Percentiles rank a stretch among this genome's conserved stretches.
Conservation (phyloP, 2,113 vertebrate species). For the Nymphicus hollandicus region DNA sequence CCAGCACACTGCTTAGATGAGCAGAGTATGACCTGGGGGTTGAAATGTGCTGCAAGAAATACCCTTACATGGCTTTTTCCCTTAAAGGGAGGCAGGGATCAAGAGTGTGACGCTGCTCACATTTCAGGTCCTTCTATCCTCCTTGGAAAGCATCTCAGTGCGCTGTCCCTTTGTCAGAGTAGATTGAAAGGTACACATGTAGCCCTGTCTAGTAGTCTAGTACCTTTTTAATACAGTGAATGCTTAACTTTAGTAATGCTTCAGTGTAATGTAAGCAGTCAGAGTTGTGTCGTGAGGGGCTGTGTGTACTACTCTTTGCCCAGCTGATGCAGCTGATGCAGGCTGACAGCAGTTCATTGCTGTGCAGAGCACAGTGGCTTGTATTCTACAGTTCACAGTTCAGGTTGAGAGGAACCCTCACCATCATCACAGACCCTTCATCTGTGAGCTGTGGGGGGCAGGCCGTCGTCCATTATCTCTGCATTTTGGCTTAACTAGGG, state of each 20-base stretch:
- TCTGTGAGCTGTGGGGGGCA: neutral
- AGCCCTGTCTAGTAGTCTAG: neutral
- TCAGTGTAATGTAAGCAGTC: neutral
- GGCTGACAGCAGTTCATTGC: neutral
- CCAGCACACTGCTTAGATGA: neutral
- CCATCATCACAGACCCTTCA: neutral
- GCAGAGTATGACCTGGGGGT: neutral
- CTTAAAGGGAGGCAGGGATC: neutral
- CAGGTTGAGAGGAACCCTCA: fast-evolving
- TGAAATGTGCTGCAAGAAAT: neutral
- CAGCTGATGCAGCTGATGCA: neutral
- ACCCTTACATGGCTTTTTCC: neutral
- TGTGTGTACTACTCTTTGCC: neutral
- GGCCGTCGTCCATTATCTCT: neutral
- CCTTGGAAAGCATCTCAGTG: neutral
- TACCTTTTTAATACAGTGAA: neutral
- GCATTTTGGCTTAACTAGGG: neutral
- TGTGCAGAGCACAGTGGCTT: neutral
- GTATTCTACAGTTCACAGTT: neutral
- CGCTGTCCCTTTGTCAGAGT: neutral
- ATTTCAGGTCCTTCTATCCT: neutral
- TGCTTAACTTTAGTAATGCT: neutral
- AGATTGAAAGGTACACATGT: neutral
- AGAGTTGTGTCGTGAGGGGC: neutral
- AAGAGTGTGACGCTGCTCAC: neutral